phyloP scores from a whole-genome alignment of 2,797 vertebrate genomes.

The Phoeniculus purpureus region DNA sequence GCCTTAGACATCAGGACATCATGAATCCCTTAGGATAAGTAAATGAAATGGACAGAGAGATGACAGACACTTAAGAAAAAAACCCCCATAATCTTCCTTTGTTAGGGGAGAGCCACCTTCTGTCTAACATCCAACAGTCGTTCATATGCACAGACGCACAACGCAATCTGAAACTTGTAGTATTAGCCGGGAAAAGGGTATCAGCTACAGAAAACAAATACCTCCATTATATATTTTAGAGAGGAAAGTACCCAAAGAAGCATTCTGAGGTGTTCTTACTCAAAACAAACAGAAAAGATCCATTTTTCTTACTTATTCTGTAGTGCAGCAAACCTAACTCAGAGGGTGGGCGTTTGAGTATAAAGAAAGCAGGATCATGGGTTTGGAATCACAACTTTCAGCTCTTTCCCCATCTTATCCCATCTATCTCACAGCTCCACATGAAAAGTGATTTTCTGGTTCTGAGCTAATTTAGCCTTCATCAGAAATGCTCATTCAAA shows the following conservation, averaged over 20 bases:
- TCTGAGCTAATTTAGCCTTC: slow-evolving; percentile 35
- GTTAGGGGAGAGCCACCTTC: background rate
- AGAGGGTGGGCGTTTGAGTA: slow-evolving; percentile 81
- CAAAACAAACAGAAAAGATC: slow-evolving; percentile 57
- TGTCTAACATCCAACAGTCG: background rate
- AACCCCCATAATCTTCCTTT: background rate
- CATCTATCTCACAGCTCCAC: slow-evolving; percentile 59
- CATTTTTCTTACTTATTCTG: slow-evolving; percentile 77
- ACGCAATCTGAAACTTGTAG: background rate
- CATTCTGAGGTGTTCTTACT: background rate
- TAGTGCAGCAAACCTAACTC: slow-evolving; percentile 82
- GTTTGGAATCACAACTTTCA: slow-evolving; percentile 81
- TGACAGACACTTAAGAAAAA: background rate
- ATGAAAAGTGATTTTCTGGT: slow-evolving; percentile 41
- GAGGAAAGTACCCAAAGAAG: background rate
- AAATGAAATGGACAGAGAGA: background rate
- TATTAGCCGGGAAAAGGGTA: background rate
- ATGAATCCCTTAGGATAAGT: background rate
- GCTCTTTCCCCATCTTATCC: slow-evolving; percentile 73
- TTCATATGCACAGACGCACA: background rate
- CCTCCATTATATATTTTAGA: background rate
- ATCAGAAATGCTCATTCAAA: background rate
- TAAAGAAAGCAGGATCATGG: slow-evolving; percentile 81
- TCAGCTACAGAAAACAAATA: background rate
- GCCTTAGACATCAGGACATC: background rate